Base-by-base conservation (phyloP, 2,113 vertebrate species). In the Caranx ignobilis region DNA sequence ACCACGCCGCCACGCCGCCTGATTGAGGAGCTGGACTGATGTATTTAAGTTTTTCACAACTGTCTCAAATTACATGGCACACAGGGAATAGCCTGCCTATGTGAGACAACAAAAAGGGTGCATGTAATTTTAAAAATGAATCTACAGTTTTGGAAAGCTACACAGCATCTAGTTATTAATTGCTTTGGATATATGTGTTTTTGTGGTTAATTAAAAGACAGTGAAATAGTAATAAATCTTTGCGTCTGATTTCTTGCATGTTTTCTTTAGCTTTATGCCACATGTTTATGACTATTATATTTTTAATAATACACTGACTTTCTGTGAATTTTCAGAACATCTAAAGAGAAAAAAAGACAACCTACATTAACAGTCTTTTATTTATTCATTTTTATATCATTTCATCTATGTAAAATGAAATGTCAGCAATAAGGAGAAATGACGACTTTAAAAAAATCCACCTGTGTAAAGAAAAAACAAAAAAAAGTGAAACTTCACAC, bases 21-120 rank as follows among this genome's bases (percentile, higher is more conserved):
- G 50, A 94, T 95, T 43, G 89, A 95, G 79, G 93, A 94, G 66
- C 61, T 94, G 11, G 89, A 94, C 3, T 93, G 78, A 94, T 39
- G 11, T n/a, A 16, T 76, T 39, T 0, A 54, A 54, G 1, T 11
- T 18, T 61, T 9, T 10, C 50, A 10, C 19, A n/a, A 9, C n/a
- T 37, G 18, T 67, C 19, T 59, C 32, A 31, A n/a, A 61, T 6
- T 15, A 59, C 18, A 34, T 2, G 6, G 13, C 26, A 32, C 4
- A 56, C 7, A 55, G 10, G 37, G 18, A 50, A 3, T 50, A 2
- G 18, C 19, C n/a, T 26, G n/a, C n/a, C 4, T n/a, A 55, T 26
- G n/a, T 11, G 50, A 11, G 7, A 10, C 18, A 52, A 47, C 4
- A 16, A 5, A 16, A 16, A 47, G 15, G 4, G 45, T 5, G 5